Evolutionary conservation across 2,113 vertebrate genomes (phyloP).

Genomic region (Jacana jacana): DNA sequence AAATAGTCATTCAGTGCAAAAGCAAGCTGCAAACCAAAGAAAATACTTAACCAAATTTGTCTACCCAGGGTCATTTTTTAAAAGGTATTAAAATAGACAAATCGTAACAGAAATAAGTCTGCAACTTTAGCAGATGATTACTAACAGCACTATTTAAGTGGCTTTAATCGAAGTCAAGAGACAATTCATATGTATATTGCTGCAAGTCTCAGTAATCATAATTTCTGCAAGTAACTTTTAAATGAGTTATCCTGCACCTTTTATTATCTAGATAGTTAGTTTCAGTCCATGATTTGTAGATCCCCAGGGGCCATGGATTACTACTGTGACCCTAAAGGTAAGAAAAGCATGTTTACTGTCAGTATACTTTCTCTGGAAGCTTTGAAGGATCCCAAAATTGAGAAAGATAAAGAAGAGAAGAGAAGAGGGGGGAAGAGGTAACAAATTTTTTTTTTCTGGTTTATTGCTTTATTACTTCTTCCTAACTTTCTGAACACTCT

Average conservation of each 20-base stretch:
- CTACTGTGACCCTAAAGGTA: neutral
- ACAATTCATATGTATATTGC: neutral
- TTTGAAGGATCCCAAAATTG: neutral
- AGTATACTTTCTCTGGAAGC: neutral
- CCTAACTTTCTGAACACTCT: neutral
- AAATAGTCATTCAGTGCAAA: neutral
- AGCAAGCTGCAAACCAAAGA: neutral
- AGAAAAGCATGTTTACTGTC: neutral
- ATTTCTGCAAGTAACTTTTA: conserved; percentile 21
- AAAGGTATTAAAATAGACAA: neutral
- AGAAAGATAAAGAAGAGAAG: neutral
- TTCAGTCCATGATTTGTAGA: neutral
- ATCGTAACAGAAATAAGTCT: neutral
- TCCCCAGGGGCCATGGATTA: neutral
- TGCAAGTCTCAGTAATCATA: neutral
- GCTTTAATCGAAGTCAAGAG: conserved; percentile 37
- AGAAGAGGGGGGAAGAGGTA: neutral
- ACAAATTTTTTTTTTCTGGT: neutral
- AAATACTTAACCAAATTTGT: neutral
- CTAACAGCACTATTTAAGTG: conserved; percentile 48
- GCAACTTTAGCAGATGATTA: conserved; percentile 31
- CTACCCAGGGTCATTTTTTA: neutral
- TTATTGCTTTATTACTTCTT: neutral
- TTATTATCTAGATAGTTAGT: neutral
- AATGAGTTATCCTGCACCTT: conserved; percentile 21